Base-by-base conservation (phyloP, 1,140 invertebrate species). In the Heliconius hermathena region DNA sequence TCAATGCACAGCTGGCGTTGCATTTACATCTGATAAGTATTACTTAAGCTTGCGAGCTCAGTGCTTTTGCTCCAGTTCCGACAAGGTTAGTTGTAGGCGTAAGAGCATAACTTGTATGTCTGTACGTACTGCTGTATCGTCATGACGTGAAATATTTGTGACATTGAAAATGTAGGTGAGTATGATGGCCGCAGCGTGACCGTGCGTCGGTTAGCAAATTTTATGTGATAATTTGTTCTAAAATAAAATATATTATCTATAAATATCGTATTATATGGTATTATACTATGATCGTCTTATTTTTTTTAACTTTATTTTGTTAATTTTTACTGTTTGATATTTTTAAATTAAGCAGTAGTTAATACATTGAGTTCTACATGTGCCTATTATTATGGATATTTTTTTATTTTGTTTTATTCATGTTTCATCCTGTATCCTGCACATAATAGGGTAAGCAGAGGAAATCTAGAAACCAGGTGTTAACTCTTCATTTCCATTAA, bases 51-150 rank as follows among this genome's bases (percentile, higher is more conserved):
- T 71, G 33, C 26, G 46, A 54, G 38, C 71, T 33, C 33, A 76
- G 70, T 72, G 73, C 71, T 83, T 81, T 73, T 86, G 89, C 85
- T 89, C 85, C 85, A 87, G 82, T 83, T 90, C 82, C 79, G 82
- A 84, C 89, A 89, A 90, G 87, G 89, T 86, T 86, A 81, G 29
- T 41, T 46, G 84, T 88, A 77, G 85, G 88, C 73, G 79, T 81
- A 77, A 46, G 70, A 52, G 78, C 76, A 2, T 49, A 79, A 72
- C 74, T 70, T 3, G 22, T 54, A 33, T 54, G 54, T 41, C 36
- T 26, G 72, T 38, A 75, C 26, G 76, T 66, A 73, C 41, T 74
- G 72, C 60, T 76, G 49, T 74, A 77, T 74, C 73, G 75, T 77
- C 77, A 82, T 78, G 73, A 77, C 57, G 72, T 81, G 84, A 83